Conservation (phyloP, 2,113 vertebrate genomes). For the Enhydra lutris region DNA sequence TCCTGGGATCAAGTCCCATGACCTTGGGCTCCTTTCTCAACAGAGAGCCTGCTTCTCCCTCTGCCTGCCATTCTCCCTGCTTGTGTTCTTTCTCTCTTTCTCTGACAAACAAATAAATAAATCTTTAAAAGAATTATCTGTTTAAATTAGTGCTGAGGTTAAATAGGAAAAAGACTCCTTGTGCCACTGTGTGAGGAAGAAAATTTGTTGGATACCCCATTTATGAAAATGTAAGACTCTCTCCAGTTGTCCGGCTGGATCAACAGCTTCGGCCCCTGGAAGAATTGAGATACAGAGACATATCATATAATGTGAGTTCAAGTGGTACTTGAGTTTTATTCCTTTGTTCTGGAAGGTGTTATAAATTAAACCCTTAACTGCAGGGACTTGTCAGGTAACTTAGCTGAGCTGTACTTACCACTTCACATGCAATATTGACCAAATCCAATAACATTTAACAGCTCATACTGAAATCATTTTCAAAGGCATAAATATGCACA, state of each 20-base stretch:
- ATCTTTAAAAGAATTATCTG: not conserved
- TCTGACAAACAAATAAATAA: not conserved
- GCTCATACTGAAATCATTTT: conserved; percentile 56
- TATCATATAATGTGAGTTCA: conserved; percentile 10
- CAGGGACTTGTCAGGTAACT: not conserved
- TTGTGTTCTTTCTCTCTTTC: not conserved
- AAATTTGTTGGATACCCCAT: not conserved
- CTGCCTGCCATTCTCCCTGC: not conserved
- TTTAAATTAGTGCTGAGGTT: not conserved
- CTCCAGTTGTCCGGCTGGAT: not conserved
- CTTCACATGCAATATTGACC: conserved; percentile 48
- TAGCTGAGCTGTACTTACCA: conserved; percentile 33
- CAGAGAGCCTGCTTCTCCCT: not conserved
- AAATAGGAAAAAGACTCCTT: not conserved
- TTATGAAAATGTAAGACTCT: not conserved
- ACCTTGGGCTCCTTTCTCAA: not conserved
- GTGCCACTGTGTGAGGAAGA: not conserved
- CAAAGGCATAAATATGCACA: conserved; percentile 55
- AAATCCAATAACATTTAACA: conserved; percentile 61
- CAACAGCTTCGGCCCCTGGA: not conserved
- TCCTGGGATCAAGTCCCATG: not conserved
- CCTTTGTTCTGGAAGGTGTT: conserved; percentile 37
- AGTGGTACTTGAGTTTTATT: conserved; percentile 23
- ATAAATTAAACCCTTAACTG: conserved; percentile 43
- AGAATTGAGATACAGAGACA: not conserved